Base-by-base conservation (phyloP, 2,888 invertebrate genomes). In the Parnassius smintheus region DNA sequence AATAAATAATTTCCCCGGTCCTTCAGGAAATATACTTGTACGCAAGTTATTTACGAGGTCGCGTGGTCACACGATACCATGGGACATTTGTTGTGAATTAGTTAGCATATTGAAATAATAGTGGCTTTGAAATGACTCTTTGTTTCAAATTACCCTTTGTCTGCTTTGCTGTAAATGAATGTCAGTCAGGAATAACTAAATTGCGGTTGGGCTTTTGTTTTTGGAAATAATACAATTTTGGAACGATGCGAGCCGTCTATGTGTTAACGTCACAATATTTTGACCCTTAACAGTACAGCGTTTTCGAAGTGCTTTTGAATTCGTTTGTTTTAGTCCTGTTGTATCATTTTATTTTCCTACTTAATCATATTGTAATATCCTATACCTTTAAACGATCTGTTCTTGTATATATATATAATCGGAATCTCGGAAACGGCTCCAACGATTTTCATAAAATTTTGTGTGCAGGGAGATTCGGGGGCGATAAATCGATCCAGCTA, bases 1-100 rank as follows among this genome's bases (percentile, higher is more conserved):
- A 84, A 88, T 83, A 85, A 83, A 83, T 86, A 89, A 89, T 89
- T 88, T 85, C 82, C 82, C 85, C 83, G 87, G 84, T 88, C 88
- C 88, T 91, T 89, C 85, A 86, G 85, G 88, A 88, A 88, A 86
- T 89, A 88, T 83, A 86, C 88, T 88, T 84, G 77, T 75, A 79
- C 71, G n/a, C 49, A 70, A 76, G 80, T 86, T 76, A 81, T 79
- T 80, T 77, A 79, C 75, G 72, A 72, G 78, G 74, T 86, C 79
- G 86, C 83, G 85, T 86, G 85, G 83, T 70, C 75, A 74, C 75
- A 73, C 72, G 70, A 69, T 69, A 68, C 75, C 72, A 78, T 78
- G 77, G 78, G 18, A 46, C 46, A 61, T 56, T 61, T 51, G 50
- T 61, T 45, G 56, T 56, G 46, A 61, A 61, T 56, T 56, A 56